Evolutionary conservation across 2,888 invertebrate species (phyloP).

Genomic region (Lathronympha strigana): DNA sequence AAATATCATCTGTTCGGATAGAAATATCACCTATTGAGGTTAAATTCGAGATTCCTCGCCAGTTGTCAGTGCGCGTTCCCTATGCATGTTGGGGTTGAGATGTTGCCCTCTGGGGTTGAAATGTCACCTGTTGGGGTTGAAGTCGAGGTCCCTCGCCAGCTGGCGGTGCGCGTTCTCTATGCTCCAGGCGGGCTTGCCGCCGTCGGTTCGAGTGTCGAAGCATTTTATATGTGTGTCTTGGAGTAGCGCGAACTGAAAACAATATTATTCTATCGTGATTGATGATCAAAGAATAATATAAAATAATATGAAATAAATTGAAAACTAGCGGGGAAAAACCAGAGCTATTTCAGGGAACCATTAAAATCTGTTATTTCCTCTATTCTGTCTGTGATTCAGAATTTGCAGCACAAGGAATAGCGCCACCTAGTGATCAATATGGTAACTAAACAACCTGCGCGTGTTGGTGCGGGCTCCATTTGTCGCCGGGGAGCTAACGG

Average conservation of each 20-base stretch:
- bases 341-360: too few relatives aligned
- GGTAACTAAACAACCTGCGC: conserved; percentile 81
- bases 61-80: conserved; percentile 95
- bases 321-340: too few relatives aligned
- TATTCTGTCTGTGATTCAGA: not conserved
- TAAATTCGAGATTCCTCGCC: conserved; percentile 96
- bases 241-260: conserved; percentile 89
- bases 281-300: too few relatives aligned
- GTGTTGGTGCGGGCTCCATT: conserved; percentile 98
- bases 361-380: too few relatives aligned
- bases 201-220: conserved; percentile 92
- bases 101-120: conserved; percentile 90
- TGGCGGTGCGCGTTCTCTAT: conserved; percentile 96
- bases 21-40: conserved; percentile 94
- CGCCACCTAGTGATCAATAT: not conserved
- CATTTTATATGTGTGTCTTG: conserved; percentile 94
- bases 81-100: conserved; percentile 73
- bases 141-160: conserved; percentile 95
- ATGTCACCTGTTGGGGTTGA: conserved; percentile 95
- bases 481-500: conserved; percentile 91
- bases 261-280: not conserved
- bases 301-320: too few relatives aligned
- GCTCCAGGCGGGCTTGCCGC: conserved; percentile 90
- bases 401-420: not conserved
- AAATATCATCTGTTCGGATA: conserved; percentile 87